Conservation (phyloP, 2,888 invertebrate species). For the Morinoia aosen region DNA sequence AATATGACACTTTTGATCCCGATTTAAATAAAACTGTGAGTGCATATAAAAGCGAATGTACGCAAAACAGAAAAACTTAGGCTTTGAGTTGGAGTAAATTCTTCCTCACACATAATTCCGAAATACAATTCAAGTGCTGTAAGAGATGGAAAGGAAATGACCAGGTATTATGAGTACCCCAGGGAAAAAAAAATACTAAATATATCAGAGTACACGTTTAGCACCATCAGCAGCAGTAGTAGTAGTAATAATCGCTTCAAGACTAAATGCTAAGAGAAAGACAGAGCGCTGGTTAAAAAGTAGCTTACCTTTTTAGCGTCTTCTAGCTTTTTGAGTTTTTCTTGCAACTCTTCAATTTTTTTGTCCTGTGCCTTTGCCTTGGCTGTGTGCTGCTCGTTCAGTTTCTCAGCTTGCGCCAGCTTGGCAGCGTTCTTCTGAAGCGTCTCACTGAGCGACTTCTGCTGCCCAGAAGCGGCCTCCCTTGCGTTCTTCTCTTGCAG, state of each 20-base stretch:
- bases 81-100: neutral
- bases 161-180: neutral
- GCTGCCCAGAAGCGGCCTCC: neutral
- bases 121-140: neutral
- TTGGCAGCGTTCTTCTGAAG: neutral
- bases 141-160: neutral
- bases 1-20: neutral
- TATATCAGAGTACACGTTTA: neutral
- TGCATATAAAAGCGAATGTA: neutral
- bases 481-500: neutral
- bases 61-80: neutral
- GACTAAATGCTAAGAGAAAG: neutral
- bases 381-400: neutral
- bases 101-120: neutral
- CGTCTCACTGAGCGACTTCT: neutral
- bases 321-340: slow-evolving; percentile 16
- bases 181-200: neutral
- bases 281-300: neutral
- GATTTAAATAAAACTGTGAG: neutral
- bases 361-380: slow-evolving; percentile 15
- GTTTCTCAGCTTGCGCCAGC: neutral
- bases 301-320: slow-evolving; percentile 16
- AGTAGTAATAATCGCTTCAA: neutral
- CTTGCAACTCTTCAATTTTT: slow-evolving; percentile 20
- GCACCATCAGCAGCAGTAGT: neutral